phyloP scores from a whole-genome alignment of 2,888 invertebrate species.

The Sussaba pulchella region DNA sequence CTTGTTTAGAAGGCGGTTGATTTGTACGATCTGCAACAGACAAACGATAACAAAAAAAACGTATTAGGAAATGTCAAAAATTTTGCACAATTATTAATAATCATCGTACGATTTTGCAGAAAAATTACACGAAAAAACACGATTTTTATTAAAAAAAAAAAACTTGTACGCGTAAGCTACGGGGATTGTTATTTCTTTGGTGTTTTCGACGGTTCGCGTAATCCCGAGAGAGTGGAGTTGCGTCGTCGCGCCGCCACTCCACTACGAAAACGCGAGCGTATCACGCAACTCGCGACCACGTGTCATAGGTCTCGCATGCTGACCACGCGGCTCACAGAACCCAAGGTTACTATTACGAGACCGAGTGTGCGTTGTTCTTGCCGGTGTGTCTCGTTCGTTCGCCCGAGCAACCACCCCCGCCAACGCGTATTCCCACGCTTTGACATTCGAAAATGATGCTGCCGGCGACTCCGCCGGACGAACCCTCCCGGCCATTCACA shows the following conservation, averaged over 20 bases:
- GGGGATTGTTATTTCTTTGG: neutral
- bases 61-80: slow-evolving; percentile 59
- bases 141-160: too few species aligned
- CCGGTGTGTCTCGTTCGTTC: slow-evolving; percentile 72
- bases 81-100: too few species aligned
- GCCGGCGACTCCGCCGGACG: slow-evolving; percentile 57
- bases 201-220: slow-evolving; percentile 10
- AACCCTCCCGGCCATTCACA: slow-evolving; percentile 56
- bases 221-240: neutral
- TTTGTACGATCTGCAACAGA: slow-evolving; percentile 84
- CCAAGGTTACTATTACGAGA: slow-evolving; percentile 83
- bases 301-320: slow-evolving; percentile 80
- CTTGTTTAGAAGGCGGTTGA: slow-evolving; percentile 84
- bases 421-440: slow-evolving; percentile 79
- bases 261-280: slow-evolving; percentile 62
- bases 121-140: too few species aligned
- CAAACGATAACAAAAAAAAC: slow-evolving; percentile 58
- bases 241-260: slow-evolving; percentile 21
- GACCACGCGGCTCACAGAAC: slow-evolving; percentile 72
- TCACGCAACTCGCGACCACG: slow-evolving; percentile 72
- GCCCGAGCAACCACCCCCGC: slow-evolving; percentile 68
- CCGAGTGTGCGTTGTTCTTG: slow-evolving; percentile 24
- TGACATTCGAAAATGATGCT: slow-evolving; percentile 80
- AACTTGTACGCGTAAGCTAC: too few species aligned
- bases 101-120: too few species aligned